Percentiles rank a stretch among this genome's conserved stretches.
Evolutionary conservation across 2,113 vertebrate species (phyloP).

Genomic region (Eulacestoma nigropectus): DNA sequence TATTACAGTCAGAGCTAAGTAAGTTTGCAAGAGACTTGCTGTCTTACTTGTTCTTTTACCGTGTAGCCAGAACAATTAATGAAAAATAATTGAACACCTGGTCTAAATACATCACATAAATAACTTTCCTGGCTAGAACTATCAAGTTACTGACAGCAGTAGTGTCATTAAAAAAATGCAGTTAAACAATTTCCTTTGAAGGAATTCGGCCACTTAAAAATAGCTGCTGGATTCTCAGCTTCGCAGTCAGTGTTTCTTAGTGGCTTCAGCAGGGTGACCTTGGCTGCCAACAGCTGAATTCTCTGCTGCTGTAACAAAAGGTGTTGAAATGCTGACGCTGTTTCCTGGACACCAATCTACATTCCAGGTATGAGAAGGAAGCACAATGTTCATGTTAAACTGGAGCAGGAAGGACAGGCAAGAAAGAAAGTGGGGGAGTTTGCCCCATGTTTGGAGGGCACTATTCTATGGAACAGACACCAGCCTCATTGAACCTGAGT

Average conservation of each 20-base stretch:
- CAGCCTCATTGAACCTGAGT: neutral
- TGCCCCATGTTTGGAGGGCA: neutral
- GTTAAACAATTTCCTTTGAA: neutral
- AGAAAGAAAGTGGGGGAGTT: neutral
- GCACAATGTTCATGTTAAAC: neutral
- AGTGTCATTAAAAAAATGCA: neutral
- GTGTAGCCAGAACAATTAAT: neutral
- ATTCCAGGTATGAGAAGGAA: neutral
- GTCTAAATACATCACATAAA: neutral
- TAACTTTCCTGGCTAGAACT: neutral
- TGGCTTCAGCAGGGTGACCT: neutral
- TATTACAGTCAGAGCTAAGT: conserved; percentile 3
- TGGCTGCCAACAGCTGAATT: neutral
- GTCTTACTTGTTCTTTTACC: neutral
- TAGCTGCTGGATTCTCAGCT: neutral
- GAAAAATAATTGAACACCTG: conserved; percentile 13
- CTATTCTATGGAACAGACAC: neutral
- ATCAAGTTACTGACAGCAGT: neutral
- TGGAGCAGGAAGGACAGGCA: neutral
- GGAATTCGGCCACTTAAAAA: neutral
- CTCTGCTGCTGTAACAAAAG: neutral
- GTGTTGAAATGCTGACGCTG: neutral
- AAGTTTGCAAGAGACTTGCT: neutral
- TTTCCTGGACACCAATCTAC: neutral
- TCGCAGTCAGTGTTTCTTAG: neutral